Evolutionary conservation across 2,113 vertebrate genomes (phyloP).

Genomic region (Brienomyrus brachyistius): DNA sequence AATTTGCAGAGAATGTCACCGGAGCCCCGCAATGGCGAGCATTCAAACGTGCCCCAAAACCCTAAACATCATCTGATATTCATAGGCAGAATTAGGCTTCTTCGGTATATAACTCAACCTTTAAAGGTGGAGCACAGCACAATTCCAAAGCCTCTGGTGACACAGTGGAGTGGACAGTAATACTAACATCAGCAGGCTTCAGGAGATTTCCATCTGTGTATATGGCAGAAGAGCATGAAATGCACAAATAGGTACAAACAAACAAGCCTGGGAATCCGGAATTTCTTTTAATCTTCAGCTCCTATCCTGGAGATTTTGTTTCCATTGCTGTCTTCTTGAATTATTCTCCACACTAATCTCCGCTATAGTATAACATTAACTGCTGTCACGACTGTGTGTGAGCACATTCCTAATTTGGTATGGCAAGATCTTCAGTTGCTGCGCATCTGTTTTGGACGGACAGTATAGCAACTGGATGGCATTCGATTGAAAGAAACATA

Average conservation of each 20-base stretch:
- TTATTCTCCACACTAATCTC: background rate
- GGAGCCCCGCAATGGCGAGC: background rate
- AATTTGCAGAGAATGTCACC: background rate
- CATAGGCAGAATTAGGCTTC: background rate
- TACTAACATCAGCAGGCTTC: background rate
- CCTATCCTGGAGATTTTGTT: background rate
- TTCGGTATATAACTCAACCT: background rate
- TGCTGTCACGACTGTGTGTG: background rate
- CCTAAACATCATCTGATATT: background rate
- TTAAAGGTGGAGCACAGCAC: background rate
- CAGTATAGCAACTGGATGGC: background rate
- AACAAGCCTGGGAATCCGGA: background rate
- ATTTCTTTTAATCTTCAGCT: background rate
- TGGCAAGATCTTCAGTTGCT: background rate
- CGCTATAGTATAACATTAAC: background rate
- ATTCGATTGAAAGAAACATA: background rate
- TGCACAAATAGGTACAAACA: background rate
- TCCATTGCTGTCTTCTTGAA: background rate
- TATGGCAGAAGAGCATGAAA: background rate
- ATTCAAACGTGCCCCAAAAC: background rate
- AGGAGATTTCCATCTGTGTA: background rate
- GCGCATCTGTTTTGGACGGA: background rate
- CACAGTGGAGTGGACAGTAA: background rate
- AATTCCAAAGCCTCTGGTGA: background rate
- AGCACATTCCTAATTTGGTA: background rate